Conservation (phyloP, 2,888 invertebrate genomes). For the Limnephilus auricula region DNA sequence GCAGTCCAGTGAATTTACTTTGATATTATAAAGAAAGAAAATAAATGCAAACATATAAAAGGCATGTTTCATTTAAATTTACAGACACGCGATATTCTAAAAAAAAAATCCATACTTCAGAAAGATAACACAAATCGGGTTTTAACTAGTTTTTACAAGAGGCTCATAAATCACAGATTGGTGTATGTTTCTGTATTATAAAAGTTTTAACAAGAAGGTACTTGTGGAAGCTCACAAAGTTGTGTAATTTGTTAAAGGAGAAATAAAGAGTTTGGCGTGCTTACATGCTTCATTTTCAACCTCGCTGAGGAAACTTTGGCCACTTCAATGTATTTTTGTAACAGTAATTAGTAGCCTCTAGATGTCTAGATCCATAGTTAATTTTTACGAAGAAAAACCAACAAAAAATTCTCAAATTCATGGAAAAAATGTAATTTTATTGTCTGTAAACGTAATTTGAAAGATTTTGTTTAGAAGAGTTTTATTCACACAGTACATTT, state of each 20-base stretch:
- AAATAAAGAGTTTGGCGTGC: constrained; percentile 23
- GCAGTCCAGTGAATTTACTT: not conserved
- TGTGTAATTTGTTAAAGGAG: constrained; percentile 41
- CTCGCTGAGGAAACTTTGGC: not conserved
- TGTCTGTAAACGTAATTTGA: no score
- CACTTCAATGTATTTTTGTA: not conserved
- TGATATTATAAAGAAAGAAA: not conserved
- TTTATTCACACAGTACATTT: no score
- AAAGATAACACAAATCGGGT: not conserved
- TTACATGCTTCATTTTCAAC: constrained; percentile 36
- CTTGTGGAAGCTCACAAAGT: constrained; percentile 19
- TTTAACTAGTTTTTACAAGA: not conserved
- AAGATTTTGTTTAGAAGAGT: no score
- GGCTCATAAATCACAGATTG: constrained; percentile 48
- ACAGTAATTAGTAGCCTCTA: not conserved
- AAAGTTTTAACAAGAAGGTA: constrained; percentile 28
- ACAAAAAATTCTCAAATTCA: no score
- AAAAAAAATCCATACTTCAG: not conserved
- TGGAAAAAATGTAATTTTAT: no score
- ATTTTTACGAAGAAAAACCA: not conserved
- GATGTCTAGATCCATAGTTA: not conserved
- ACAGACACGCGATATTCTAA: not conserved
- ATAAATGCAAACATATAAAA: not conserved
- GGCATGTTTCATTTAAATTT: not conserved
- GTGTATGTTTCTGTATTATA: constrained; percentile 30